These are phyloP conservation scores for Callopanchax toddi DNA, from an alignment of 2,113 vertebrate species.

Conservation along the genomic window DNA sequence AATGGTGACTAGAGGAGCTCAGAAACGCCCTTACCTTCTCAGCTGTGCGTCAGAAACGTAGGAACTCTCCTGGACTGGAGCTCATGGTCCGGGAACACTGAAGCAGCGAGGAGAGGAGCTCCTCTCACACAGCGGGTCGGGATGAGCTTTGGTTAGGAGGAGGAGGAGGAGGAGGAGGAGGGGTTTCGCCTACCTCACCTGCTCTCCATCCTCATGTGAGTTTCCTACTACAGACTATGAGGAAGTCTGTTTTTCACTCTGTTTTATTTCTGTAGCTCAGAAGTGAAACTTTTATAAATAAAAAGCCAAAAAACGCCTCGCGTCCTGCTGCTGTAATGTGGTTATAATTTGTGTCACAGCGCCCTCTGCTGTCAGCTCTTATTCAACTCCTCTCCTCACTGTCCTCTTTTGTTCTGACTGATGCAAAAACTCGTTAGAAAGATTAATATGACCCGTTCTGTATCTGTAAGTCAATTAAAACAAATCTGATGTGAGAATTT, in stretches of 20 bases:
- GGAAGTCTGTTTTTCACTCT: no score
- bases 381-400: no score
- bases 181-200: slow-evolving; percentile 36
- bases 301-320: background rate
- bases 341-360: slow-evolving; percentile 14
- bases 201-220: slow-evolving; percentile 20
- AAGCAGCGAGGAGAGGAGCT: slow-evolving; percentile 30
- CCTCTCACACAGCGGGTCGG: slow-evolving; percentile 30
- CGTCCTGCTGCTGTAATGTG: background rate
- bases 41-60: slow-evolving; percentile 15
- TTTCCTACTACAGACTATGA: background rate
- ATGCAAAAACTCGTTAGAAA: no score
- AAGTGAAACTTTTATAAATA: background rate
- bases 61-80: slow-evolving; percentile 20
- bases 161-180: slow-evolving; percentile 15
- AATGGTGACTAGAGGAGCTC: no score
- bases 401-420: no score
- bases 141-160: slow-evolving; percentile 21
- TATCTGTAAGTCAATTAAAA: no score
- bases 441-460: no score
- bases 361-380: slow-evolving; percentile 44
- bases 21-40: slow-evolving; percentile 50
- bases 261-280: no score
- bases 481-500: no score
- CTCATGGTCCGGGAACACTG: slow-evolving; percentile 33